These are phyloP conservation scores for Lumbricus terrestris DNA, from an alignment of 2,888 invertebrate species.

Conservation along the genomic window DNA sequence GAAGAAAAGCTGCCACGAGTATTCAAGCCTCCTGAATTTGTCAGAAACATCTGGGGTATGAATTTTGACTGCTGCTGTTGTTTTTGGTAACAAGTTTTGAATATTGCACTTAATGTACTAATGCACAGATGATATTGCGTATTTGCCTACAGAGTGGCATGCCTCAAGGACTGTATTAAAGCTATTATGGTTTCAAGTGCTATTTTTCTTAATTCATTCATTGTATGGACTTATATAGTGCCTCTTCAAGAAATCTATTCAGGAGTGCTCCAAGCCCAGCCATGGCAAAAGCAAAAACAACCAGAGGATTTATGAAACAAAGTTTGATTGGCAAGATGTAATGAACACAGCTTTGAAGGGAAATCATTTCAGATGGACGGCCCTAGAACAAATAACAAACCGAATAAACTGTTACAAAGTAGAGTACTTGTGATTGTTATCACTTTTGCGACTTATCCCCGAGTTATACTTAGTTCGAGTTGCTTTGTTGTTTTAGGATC, in stretches of 20 bases:
- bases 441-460: background rate
- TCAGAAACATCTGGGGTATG: slow-evolving; percentile 90
- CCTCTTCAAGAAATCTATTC: no score
- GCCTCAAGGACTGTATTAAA: background rate
- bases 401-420: background rate
- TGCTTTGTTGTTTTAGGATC: slow-evolving; percentile 67
- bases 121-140: background rate
- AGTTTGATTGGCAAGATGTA: no score
- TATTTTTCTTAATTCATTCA: background rate
- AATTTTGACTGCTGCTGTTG: background rate
- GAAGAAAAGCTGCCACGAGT: slow-evolving; percentile 70
- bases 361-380: no score
- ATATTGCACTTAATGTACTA: background rate
- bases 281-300: no score
- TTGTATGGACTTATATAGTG: no score
- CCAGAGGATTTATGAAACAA: no score
- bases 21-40: slow-evolving; percentile 86
- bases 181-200: background rate
- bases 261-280: no score
- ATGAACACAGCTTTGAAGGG: no score
- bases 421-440: background rate
- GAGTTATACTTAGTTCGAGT: background rate
- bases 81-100: background rate
- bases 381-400: no score
- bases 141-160: background rate